These are phyloP conservation scores for Vanessa tameamea DNA, from an alignment of 1,140 invertebrate species.

Conservation along the genomic window DNA sequence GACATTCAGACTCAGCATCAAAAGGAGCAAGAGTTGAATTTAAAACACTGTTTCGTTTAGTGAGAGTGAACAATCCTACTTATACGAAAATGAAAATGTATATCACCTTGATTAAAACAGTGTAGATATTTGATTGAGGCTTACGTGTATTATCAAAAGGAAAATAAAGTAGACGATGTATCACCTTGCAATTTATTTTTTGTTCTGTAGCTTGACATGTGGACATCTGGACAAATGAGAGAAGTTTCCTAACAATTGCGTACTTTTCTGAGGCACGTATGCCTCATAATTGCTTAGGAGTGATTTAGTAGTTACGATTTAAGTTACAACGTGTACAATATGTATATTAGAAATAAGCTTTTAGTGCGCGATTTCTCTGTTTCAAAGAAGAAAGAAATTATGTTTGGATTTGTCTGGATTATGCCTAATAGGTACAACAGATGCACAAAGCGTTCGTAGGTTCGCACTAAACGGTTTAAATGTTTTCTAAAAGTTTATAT, in stretches of 20 bases:
- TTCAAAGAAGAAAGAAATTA: not conserved
- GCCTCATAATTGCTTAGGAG: constrained; percentile 2
- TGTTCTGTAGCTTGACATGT: not conserved
- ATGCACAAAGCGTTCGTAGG: not conserved
- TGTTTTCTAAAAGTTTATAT: not conserved
- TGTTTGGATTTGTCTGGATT: constrained; percentile 11
- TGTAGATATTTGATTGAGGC: too few relatives aligned
- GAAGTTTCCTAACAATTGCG: constrained; percentile 14
- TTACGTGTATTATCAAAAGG: too few relatives aligned
- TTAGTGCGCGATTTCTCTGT: not conserved
- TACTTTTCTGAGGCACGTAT: constrained; percentile 14
- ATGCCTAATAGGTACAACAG: not conserved
- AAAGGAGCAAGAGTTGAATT: too few relatives aligned
- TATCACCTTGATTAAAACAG: too few relatives aligned
- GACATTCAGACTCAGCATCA: too few relatives aligned
- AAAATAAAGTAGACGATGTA: not conserved
- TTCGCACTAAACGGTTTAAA: not conserved
- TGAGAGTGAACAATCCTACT: too few relatives aligned
- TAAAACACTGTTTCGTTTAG: too few relatives aligned
- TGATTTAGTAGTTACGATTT: constrained; percentile 3
- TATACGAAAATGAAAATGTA: too few relatives aligned
- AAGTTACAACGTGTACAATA: not conserved
- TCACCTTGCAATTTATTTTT: constrained; percentile 1
- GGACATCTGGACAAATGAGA: constrained; percentile 20
- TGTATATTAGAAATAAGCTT: not conserved